Evolutionary conservation across 2,113 vertebrate species (phyloP), one percentile per base, ranked within the genome.

Genomic region (Dascyllus trimaculatus): DNA sequence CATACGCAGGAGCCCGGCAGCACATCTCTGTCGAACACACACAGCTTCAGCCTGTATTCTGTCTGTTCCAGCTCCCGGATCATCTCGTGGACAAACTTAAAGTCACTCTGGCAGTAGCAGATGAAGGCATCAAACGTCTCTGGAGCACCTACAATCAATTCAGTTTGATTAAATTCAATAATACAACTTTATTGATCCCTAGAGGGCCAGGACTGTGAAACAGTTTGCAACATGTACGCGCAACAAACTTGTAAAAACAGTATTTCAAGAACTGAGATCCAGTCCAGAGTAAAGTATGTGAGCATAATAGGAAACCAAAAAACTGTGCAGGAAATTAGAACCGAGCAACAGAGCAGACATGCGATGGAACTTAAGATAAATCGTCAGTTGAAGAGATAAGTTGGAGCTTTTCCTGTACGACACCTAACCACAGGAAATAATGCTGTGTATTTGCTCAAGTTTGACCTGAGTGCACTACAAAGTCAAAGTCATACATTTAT

Each of bases 91-190:
- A 99, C 98, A 82, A 99, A 99, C 24, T 92, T 74, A 6, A 99
- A 94, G 90, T 99, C 98, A 0, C 91, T 96, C 73, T 95, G 88
- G 91, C 97, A 99, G 94, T 99, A 99, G 92, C 98, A 99, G 91
- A 99, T 98, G 91, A 99, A 99, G 72, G 98, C 98, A 38, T 99
- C 97, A 11, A 99, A 99, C 52, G 84, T 43, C 90, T 99, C 98
- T 0, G 97, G 96, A 24, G 75, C 48, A 0, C 85, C 92, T 82
- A 81, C 2, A 69, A n/a, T 25, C 13, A 81, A 64, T 15, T n/a
- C 22, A 63, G 7, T 21, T 0, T 2, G 6, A 40, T 61, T 54
- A 5, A 51, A 32, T 4, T 71, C 48, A 66, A 5, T 46, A 19
- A 53, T 10, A 35, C 18, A 19, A 15, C 13, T 56, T 45, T 3